Base-by-base conservation (phyloP, 2,888 invertebrate genomes). In the Tachina lurida region DNA sequence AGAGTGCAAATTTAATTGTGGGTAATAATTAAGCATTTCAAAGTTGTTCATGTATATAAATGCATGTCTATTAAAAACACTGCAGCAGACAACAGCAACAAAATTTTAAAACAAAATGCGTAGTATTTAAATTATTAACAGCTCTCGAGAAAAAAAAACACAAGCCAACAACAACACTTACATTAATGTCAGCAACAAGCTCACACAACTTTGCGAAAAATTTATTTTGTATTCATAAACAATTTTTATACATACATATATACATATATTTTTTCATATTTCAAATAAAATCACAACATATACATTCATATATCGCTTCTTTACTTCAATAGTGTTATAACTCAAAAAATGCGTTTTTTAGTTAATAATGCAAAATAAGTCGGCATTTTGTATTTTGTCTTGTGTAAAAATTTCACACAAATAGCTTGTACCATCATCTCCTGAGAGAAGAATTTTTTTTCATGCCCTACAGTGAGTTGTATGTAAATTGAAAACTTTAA, bases 21-120 rank as follows among this genome's bases (percentile, higher is more conserved):
- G 88, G 87, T 89, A 90, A 90, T 89, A 89, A 90, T 91, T 90
- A 90, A 89, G 89, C 89, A 89, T 90, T 89, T 88, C 88, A 88
- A 90, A 88, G 88, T 87, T 87, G 81, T 84, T 90, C 86, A 80
- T 87, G 89, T 84, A 71, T 22, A 56, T 56, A 74, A 71, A 73
- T 17, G 19, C 10, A 77, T 5, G 19, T 19, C 10, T 13, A 43
- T 15, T 19, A 7, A 10, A 78, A 31, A 43, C 12, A 45, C 17
- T 12, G 22, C 10, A 3, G 31, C 10, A 17, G 12, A 41, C 9
- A 31, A 49, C 13, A 39, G 2, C 2, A 31, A 31, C 1, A 45
- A 31, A 54, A 10, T 54, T 31, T 9, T 45, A 0, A 58, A 65
- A 76, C 17, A 70, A 70, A 62, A 70, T n/a, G 31, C 31, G 2